phyloP scores from a whole-genome alignment of 2,113 vertebrate genomes.

The Callaeas wilsoni region DNA sequence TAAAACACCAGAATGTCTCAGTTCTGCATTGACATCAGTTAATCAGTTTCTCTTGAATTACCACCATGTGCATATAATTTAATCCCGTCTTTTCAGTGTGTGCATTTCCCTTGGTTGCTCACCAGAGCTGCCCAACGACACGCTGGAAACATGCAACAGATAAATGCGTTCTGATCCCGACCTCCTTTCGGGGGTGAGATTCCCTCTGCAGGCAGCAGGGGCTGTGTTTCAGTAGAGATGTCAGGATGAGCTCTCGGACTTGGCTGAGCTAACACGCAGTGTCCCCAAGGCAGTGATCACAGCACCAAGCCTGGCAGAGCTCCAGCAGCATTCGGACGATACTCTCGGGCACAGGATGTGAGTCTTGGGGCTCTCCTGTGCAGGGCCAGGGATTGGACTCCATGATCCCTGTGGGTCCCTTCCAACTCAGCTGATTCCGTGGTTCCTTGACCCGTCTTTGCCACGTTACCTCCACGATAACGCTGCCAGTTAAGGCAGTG shows the following conservation, averaged over 20 bases:
- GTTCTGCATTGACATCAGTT: neutral
- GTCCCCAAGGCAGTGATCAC: neutral
- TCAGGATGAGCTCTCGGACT: neutral
- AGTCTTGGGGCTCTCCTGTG: neutral
- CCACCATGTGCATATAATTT: neutral
- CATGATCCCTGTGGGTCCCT: fast-evolving
- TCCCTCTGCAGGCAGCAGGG: neutral
- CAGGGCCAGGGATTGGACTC: neutral
- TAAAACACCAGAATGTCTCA: neutral
- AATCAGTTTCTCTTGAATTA: neutral
- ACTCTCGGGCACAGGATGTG: neutral
- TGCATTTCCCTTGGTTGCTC: neutral
- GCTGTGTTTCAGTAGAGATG: neutral
- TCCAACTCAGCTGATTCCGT: neutral
- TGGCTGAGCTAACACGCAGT: neutral
- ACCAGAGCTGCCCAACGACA: neutral
- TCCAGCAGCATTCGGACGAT: neutral
- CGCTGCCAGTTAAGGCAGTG: neutral
- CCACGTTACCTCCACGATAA: neutral
- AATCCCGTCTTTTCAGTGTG: neutral
- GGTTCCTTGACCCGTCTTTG: neutral
- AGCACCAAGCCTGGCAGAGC: neutral
- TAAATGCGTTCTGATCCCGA: neutral
- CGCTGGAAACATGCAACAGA: fast-evolving
- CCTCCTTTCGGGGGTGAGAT: neutral